Evolutionary conservation across 1,140 invertebrate genomes (phyloP).

Genomic region (Sycophaga agraensis): DNA sequence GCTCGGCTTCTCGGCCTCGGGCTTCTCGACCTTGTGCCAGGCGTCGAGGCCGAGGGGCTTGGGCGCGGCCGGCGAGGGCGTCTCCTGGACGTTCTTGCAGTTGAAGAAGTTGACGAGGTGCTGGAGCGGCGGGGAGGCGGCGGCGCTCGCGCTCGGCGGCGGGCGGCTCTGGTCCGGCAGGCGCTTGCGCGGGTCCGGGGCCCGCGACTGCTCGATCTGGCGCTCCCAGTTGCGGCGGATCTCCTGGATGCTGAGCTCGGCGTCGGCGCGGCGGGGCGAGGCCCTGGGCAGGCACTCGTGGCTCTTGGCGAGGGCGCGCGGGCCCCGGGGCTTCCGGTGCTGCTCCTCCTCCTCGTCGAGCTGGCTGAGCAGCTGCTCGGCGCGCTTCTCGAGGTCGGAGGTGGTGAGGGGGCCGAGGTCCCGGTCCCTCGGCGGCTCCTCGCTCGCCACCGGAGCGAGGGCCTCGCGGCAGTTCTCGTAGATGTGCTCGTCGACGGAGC

Average conservation of each 20-base stretch:
- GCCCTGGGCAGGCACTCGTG: conserved; percentile 37
- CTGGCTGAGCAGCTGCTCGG: conserved; percentile 46
- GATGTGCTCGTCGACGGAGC: conserved; percentile 47
- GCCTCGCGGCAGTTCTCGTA: conserved; percentile 48
- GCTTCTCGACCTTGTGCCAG: conserved; percentile 35
- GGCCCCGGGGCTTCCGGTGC: neutral
- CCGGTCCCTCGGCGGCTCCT: neutral
- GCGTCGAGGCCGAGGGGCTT: conserved; percentile 23
- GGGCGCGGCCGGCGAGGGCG: neutral
- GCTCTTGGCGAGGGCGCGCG: conserved; percentile 35
- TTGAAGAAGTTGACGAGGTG: conserved; percentile 56
- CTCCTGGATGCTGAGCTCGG: conserved; percentile 41
- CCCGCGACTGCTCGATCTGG: conserved; percentile 40
- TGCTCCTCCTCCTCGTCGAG: conserved; percentile 47
- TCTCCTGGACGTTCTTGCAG: conserved; percentile 47
- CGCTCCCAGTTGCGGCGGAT: conserved; percentile 50
- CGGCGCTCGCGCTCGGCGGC: conserved; percentile 11
- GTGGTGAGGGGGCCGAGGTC: conserved; percentile 18
- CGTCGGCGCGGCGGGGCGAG: too few relatives aligned
- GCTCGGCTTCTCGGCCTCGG: neutral
- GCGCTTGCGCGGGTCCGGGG: too few relatives aligned
- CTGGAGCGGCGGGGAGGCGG: conserved; percentile 33
- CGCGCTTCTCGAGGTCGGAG: conserved; percentile 45
- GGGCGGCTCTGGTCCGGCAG: neutral
- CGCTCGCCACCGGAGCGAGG: neutral